Evolutionary conservation across 2,113 vertebrate species (phyloP).

Genomic region (Phoenicopterus ruber): DNA sequence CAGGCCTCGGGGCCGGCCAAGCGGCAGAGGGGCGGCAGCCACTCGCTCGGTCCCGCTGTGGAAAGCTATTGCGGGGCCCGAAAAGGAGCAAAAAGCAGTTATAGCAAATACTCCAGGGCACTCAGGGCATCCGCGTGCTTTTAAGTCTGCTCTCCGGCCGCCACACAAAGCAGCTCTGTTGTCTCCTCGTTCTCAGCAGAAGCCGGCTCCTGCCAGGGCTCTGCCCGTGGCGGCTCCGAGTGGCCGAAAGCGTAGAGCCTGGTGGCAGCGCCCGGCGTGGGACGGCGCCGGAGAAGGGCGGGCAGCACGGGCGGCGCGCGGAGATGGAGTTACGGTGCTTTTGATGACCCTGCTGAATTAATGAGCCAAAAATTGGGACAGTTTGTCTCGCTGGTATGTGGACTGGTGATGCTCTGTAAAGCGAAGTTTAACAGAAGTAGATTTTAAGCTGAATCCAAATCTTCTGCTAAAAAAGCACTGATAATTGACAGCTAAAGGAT

Average conservation of each 20-base stretch:
- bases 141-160: background rate
- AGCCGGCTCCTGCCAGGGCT: accelerated
- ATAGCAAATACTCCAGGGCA: accelerated
- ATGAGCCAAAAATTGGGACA: background rate
- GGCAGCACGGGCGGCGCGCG: accelerated
- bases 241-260: no score
- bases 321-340: background rate
- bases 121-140: background rate
- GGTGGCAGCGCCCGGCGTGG: accelerated
- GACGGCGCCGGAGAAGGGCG: background rate
- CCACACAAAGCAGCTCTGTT: background rate
- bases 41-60: no score
- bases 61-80: background rate
- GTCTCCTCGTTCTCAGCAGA: no score
- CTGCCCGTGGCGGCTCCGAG: accelerated
- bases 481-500: background rate
- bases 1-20: background rate
- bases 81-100: background rate
- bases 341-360: background rate
- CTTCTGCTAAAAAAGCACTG: background rate
- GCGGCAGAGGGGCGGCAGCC: no score
- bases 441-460: background rate
- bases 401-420: background rate
- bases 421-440: background rate
- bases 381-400: accelerated